Percentiles rank a stretch among this genome's conserved stretches.
Evolutionary conservation across 2,888 invertebrate species (phyloP).

Genomic region (Scaeva pyrastri): DNA sequence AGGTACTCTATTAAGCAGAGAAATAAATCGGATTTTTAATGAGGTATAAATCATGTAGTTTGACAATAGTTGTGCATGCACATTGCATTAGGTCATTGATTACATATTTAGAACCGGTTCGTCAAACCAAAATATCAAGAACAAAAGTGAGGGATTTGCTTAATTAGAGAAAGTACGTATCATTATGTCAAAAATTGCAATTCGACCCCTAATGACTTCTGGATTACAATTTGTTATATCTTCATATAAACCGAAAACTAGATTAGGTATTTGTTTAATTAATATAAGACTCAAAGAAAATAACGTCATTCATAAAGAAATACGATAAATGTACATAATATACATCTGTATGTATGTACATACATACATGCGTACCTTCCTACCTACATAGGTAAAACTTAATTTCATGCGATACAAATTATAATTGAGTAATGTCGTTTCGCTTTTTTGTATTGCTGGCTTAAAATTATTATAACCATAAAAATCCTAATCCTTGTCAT

Average conservation of each 20-base stretch:
- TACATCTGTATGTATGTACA: too few species aligned
- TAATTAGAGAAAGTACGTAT: background rate
- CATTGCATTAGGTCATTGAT: too few species aligned
- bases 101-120: background rate
- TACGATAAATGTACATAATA: background rate
- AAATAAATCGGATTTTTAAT: too few species aligned
- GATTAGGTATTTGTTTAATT: background rate
- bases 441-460: background rate
- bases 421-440: background rate
- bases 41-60: too few species aligned
- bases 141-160: background rate
- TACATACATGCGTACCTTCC: too few species aligned
- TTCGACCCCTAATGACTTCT: constrained; percentile 9
- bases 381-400: too few species aligned
- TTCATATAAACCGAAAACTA: background rate
- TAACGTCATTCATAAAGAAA: constrained; percentile 4
- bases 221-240: constrained; percentile 8
- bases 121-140: background rate
- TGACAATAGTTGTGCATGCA: too few species aligned
- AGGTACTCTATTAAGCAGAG: too few species aligned
- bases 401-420: too few species aligned
- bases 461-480: background rate
- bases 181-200: constrained; percentile 1
- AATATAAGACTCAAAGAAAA: background rate
- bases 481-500: background rate